Evolutionary conservation across 2,888 invertebrate species (phyloP).

Genomic region (Lasioglossum morio): DNA sequence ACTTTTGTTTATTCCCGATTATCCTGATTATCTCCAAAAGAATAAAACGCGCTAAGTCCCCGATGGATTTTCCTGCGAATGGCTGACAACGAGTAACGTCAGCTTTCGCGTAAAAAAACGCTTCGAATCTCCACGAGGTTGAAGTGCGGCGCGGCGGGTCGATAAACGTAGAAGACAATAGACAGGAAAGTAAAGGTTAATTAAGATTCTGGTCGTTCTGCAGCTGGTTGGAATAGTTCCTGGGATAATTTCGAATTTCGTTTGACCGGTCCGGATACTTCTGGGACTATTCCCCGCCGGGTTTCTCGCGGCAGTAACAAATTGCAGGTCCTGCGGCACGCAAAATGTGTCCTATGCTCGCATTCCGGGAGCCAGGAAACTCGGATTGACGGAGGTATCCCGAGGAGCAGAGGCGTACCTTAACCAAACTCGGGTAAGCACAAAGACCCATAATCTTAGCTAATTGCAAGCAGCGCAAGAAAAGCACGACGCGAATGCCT

Average conservation of each 20-base stretch:
- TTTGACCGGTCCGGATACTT: background rate
- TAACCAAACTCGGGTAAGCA: conserved; percentile 24
- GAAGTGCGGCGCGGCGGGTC: background rate
- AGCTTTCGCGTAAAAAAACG: no score
- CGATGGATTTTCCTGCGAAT: no score
- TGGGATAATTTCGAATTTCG: conserved; percentile 7
- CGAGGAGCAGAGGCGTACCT: conserved; percentile 3
- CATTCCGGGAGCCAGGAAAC: conserved; percentile 31
- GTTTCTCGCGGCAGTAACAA: conserved; percentile 21
- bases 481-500: conserved; percentile 37
- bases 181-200: background rate
- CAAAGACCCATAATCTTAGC: conserved; percentile 47
- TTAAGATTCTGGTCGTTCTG: background rate
- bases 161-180: background rate
- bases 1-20: no score
- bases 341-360: conserved; percentile 7
- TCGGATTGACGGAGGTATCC: conserved; percentile 36
- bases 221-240: background rate
- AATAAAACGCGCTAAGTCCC: no score
- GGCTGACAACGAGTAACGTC: no score
- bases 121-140: no score
- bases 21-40: no score
- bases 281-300: background rate
- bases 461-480: conserved; percentile 45
- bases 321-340: conserved; percentile 16